Conservation (phyloP, 2,113 vertebrate species). For the Malaclemys terrapin region DNA sequence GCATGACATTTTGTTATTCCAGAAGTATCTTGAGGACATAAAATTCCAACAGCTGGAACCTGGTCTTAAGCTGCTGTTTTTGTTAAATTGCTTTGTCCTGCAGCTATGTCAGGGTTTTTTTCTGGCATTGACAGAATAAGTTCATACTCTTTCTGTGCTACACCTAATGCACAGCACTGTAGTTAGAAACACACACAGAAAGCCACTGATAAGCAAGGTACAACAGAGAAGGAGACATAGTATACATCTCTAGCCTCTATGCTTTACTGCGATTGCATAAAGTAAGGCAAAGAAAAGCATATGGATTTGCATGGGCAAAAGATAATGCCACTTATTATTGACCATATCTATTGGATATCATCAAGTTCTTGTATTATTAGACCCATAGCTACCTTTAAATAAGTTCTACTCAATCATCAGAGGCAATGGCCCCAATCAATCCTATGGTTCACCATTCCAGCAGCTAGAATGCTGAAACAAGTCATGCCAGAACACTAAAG, state of each 20-base stretch:
- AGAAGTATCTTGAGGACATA: slow-evolving; percentile 71
- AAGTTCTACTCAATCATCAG: background rate
- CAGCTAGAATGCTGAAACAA: slow-evolving; percentile 66
- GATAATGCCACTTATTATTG: slow-evolving; percentile 34
- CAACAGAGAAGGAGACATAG: background rate
- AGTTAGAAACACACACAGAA: background rate
- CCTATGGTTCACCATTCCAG: slow-evolving; percentile 58
- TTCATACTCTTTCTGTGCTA: slow-evolving; percentile 5
- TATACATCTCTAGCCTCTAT: accelerated
- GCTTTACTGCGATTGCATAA: background rate
- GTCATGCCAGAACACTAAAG: too few species aligned
- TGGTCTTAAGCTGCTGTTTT: slow-evolving; percentile 39
- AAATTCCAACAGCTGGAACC: slow-evolving; percentile 75
- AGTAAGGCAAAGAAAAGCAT: slow-evolving; percentile 47
- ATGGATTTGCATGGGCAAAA: slow-evolving; percentile 2
- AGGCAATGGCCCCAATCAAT: background rate
- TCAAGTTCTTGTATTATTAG: background rate
- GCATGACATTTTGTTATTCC: slow-evolving; percentile 75
- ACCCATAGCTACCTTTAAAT: background rate
- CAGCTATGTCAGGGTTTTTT: slow-evolving; percentile 34
- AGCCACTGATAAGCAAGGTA: background rate
- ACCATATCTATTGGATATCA: slow-evolving; percentile 13
- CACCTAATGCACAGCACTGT: background rate
- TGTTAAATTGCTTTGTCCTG: slow-evolving; percentile 47
- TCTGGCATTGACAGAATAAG: slow-evolving; percentile 15